A percentile compares a stretch with the other conserved stretches of the same genome.
Conservation (phyloP, 2,113 vertebrate species). For the Centropus bengalensis region DNA sequence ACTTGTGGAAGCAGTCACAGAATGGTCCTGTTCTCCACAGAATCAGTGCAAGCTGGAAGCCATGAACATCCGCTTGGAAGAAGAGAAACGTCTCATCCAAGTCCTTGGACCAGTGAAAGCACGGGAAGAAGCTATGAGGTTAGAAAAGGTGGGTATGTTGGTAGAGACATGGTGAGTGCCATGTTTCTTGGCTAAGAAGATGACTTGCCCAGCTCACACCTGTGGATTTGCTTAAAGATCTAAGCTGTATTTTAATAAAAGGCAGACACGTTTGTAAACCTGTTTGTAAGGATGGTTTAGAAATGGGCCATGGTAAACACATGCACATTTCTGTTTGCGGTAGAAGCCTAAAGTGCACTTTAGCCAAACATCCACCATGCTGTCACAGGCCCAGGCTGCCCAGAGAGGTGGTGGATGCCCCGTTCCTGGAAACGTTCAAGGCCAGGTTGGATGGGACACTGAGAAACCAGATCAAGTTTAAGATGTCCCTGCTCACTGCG, state of each 20-base stretch:
- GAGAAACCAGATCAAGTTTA: no score
- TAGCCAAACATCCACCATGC: not conserved
- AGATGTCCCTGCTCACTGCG: no score
- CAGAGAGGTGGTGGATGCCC: no score
- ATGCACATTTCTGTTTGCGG: not conserved
- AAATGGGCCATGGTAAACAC: not conserved
- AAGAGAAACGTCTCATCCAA: not conserved
- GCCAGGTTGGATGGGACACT: no score
- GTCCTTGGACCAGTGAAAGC: slow-evolving; percentile 1
- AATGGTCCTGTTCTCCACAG: slow-evolving; percentile 5
- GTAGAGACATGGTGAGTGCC: not conserved
- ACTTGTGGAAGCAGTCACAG: not conserved
- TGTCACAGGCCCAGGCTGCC: not conserved
- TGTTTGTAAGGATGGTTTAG: not conserved
- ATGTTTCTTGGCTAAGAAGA: not conserved
- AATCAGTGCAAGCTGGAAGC: not conserved
- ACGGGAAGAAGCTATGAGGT: not conserved
- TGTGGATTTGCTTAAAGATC: not conserved
- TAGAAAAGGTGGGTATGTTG: not conserved
- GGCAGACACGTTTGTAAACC: not conserved
- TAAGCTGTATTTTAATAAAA: not conserved
- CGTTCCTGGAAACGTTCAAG: no score
- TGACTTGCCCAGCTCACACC: not conserved
- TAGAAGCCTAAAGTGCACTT: not conserved
- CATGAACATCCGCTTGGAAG: slow-evolving; percentile 1